Percentiles rank a stretch among this genome's conserved stretches.
Evolutionary conservation across 1,140 invertebrate genomes (phyloP).

Genomic region (Tetragonula clypearis): DNA sequence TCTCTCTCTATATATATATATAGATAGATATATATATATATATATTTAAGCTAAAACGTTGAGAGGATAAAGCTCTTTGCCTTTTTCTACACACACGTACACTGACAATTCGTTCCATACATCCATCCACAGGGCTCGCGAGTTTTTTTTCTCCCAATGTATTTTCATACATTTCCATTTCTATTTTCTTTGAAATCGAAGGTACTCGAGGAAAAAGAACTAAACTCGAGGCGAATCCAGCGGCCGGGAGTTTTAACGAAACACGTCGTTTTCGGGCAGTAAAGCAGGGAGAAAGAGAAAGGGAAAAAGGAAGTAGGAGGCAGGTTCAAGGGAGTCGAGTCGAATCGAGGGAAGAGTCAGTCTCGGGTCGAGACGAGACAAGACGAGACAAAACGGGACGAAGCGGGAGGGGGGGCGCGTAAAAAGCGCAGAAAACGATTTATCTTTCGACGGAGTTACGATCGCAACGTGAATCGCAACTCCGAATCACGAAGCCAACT

Average conservation of each 20-base stretch:
- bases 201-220: conserved; percentile 12
- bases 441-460: conserved; percentile 55
- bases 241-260: conserved; percentile 10
- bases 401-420: conserved; percentile 30
- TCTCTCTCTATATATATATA: no score
- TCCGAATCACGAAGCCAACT: conserved; percentile 47
- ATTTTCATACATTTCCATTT: conserved; percentile 50
- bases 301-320: conserved; percentile 5
- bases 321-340: not conserved
- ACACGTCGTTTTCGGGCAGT: not conserved
- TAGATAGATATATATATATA: no score
- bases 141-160: not conserved
- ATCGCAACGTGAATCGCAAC: conserved; percentile 57
- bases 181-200: conserved; percentile 36
- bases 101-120: not conserved
- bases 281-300: not conserved
- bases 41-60: not conserved
- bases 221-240: conserved; percentile 42
- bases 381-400: not conserved
- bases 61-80: not conserved
- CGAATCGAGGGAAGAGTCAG: not conserved
- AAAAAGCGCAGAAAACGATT: conserved; percentile 64
- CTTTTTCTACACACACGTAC: not conserved
- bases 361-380: not conserved
- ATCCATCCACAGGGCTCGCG: not conserved